A percentile compares a stretch with the other conserved stretches of the same genome.
Evolutionary conservation across 2,113 vertebrate genomes (phyloP).

Genomic region (Neodon shergylaensis): DNA sequence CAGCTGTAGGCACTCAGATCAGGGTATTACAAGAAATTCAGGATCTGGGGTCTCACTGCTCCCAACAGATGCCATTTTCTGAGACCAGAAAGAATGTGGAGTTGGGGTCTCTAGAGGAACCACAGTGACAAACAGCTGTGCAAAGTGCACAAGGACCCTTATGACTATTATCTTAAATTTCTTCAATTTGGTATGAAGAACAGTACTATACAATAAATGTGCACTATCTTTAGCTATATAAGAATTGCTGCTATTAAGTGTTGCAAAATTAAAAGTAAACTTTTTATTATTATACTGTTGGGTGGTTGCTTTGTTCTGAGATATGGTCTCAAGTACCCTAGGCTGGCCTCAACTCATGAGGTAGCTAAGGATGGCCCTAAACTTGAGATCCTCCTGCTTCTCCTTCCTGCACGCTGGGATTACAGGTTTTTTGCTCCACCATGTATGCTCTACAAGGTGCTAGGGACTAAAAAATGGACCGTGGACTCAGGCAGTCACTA

Average conservation of each 20-base stretch:
- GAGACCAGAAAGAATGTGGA: not conserved
- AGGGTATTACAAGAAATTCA: too few relatives aligned
- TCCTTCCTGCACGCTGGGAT: not conserved
- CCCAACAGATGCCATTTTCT: not conserved
- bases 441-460: not conserved
- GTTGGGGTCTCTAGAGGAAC: not conserved
- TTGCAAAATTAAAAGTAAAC: not conserved
- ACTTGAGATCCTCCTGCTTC: not conserved
- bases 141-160: not conserved
- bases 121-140: not conserved
- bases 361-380: not conserved
- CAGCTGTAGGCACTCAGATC: too few relatives aligned
- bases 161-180: not conserved
- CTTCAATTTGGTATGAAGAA: not conserved
- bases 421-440: not conserved
- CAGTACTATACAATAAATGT: not conserved
- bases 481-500: too few relatives aligned
- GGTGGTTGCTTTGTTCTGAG: not conserved
- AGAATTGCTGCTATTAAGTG: not conserved
- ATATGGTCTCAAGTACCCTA: not conserved
- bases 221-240: not conserved
- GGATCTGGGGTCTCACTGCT: too few relatives aligned
- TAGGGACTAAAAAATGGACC: too few relatives aligned
- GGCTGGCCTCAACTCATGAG: not conserved
- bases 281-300: not conserved